Conservation (phyloP, 30 jellyfish, hydroid and myxozoan species). For the Aurelia sp. region DNA sequence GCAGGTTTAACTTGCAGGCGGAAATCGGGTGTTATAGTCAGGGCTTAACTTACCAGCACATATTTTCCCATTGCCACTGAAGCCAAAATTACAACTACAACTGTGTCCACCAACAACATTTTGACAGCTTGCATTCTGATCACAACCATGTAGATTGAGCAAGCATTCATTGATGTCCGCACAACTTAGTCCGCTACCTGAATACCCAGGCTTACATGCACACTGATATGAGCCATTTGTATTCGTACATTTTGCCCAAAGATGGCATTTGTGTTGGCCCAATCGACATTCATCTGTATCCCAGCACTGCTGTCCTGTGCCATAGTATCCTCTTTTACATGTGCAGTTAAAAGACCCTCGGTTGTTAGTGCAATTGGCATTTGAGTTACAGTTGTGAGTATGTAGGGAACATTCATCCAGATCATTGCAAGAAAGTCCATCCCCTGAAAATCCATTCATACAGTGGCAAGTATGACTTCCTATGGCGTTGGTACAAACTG, state of each 20-base stretch:
- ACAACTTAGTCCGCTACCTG: constrained; percentile 66
- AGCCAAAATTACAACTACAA: constrained; percentile 64
- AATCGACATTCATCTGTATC: constrained; percentile 67
- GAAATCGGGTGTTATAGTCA: constrained; percentile 16
- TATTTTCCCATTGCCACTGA: constrained; percentile 44
- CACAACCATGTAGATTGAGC: constrained; percentile 16
- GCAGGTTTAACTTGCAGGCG: too few relatives aligned
- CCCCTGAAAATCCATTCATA: constrained; percentile 29
- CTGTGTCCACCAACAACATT: constrained; percentile 52
- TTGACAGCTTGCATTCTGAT: constrained; percentile 29
- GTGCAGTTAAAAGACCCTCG: constrained; percentile 39
- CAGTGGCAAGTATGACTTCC: constrained; percentile 55
- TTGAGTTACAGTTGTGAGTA: constrained; percentile 37
- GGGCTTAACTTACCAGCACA: constrained; percentile 22
- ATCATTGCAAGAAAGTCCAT: constrained; percentile 41
- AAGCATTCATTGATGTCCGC: constrained; percentile 62
- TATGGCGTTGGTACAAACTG: constrained; percentile 37
- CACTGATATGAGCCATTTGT: constrained; percentile 59
- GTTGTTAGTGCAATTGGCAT: constrained; percentile 47
- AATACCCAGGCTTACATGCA: constrained; percentile 50
- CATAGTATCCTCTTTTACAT: constrained; percentile 63
- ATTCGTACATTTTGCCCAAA: constrained; percentile 27
- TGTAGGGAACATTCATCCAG: constrained; percentile 45
- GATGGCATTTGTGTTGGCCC: constrained; percentile 41
- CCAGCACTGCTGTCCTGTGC: constrained; percentile 62